Evolutionary conservation across 2,888 invertebrate genomes (phyloP), one percentile per base, ranked within the genome.

Genomic region (Xanthia icteritia): DNA sequence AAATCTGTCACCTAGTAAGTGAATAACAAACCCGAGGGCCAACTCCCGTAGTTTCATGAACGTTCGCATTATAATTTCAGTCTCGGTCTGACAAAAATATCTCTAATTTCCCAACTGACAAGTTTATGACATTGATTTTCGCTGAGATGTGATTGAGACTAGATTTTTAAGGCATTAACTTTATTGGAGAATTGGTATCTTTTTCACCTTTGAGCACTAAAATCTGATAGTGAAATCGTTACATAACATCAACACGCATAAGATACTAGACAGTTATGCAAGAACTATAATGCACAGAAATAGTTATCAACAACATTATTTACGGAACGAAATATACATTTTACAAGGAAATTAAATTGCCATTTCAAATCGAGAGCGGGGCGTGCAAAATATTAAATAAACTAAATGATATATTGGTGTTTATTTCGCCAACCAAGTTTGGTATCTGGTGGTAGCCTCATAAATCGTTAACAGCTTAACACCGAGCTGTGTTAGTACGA

Each of bases 361-460:
- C 73, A 77, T 79, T 82, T 70, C 63, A 77, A 76, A 86, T 86
- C 74, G 84, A 64, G 51, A 60, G 75, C 73, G 66, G 45, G 54
- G 69, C 73, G 73, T 39, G 82, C 63, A 72, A 74, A 83, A 79
- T 79, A 82, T 86, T 80, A 86, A 84, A 82, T 77, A 86, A 84
- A 82, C 75, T 79, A 82, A 79, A 82, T 87, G 87, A 87, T 83
- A 78, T 75, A 87, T 75, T 79, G 66, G 58, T 81, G 75, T 87
- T 87, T 87, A 87, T 87, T 87, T 77, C 73, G 72, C 76, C 51
- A 75, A 75, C 77, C 75, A 85, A 86, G 76, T 87, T 87, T 81
- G 79, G 85, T 87, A 78, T 77, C 76, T 82, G 69, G 64, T 78
- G 73, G 58, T 76, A 39, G 45, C 69, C 75, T 79, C 84, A 84